Percentiles rank a stretch among this genome's conserved stretches.
These are phyloP conservation scores for Poeciliopsis occidentalis DNA, from an alignment of 2,113 vertebrate species.

Conservation along the genomic window DNA sequence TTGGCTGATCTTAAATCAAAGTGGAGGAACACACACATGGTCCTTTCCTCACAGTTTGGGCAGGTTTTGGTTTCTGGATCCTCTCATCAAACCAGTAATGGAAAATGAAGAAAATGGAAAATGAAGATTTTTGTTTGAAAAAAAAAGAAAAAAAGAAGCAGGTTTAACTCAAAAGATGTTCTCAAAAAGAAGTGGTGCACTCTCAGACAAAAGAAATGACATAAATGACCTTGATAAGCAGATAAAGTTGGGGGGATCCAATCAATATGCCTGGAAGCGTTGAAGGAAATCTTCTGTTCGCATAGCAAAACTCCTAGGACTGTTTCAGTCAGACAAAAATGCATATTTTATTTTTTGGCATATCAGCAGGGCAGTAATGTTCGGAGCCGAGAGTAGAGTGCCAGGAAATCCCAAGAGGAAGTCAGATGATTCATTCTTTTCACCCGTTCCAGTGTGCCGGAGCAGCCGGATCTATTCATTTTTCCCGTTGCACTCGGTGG, in stretches of 20 bases:
- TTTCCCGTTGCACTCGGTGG: constrained; percentile 8
- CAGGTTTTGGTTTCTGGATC: neutral
- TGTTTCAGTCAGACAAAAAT: constrained; percentile 11
- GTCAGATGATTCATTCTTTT: constrained; percentile 36
- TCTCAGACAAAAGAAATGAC: too few relatives aligned
- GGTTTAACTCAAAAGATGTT: too few relatives aligned
- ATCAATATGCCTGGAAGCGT: too few relatives aligned
- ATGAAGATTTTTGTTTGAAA: too few relatives aligned
- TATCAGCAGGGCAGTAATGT: constrained; percentile 8
- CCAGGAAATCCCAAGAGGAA: constrained; percentile 9
- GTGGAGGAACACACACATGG: neutral
- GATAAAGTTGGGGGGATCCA: too few relatives aligned
- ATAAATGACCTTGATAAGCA: neutral
- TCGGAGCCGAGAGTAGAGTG: constrained; percentile 9
- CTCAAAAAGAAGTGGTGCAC: too few relatives aligned
- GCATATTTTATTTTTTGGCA: constrained; percentile 3
- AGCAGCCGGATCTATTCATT: constrained; percentile 22
- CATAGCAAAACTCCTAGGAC: neutral
- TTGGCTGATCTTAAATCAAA: neutral
- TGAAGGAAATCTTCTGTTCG: too few relatives aligned
- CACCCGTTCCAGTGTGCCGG: constrained; percentile 6
- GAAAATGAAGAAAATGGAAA: too few relatives aligned
- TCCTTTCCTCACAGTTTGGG: neutral
- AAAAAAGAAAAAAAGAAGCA: too few relatives aligned
- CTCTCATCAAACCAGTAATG: too few relatives aligned